Evolutionary conservation across 2,797 vertebrate genomes (phyloP), one percentile per base, ranked within the genome.

Genomic region (Mus caroli): DNA sequence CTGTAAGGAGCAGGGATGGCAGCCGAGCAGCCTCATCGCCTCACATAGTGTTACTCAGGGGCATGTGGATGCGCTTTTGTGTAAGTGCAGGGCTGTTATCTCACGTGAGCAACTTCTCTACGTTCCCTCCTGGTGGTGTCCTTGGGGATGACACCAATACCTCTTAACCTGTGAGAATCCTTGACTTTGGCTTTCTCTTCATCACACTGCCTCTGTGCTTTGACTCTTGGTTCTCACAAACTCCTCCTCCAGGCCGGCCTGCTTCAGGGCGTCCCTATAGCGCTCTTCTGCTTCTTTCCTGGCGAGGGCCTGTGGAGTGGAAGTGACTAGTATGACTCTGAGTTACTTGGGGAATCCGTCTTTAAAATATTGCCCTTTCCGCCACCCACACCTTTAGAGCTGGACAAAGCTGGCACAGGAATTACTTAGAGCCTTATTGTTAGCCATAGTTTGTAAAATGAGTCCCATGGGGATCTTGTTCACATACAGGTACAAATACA

Each of bases 191-290:
- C 96, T 82, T 40, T 56, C 67, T 92, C 97, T 98, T 34, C 97
- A 78, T 9, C 97, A 97, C 52, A 98, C 90, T 43, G 97, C 97
- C 88, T 62, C 88, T 77, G 85, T 83, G 60, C 95, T 97, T 96
- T 98, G 97, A 96, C 99, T 99, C 87, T 99, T 99, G 97, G 98
- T 98, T 96, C 97, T 98, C 86, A 99, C 98, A 98, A 99, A 99
- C 73, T 98, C 98, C 98, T 99, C 99, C 0, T 99, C 98, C 88
- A 99, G 92, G 6, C 99, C 99, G 0, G 97, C 99, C 96, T 99
- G 98, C 98, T 97, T 98, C 96, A 99, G 98, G 56, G 99, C 98
- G 71, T 97, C 97, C 95, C 98, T 99, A 97, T 99, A 99, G 19
- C 95, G 98, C 91, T 98, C 98, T 96, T 99, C 99, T 79, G 99